Base-by-base conservation (phyloP, 2,888 invertebrate genomes). In the Tuta absoluta region DNA sequence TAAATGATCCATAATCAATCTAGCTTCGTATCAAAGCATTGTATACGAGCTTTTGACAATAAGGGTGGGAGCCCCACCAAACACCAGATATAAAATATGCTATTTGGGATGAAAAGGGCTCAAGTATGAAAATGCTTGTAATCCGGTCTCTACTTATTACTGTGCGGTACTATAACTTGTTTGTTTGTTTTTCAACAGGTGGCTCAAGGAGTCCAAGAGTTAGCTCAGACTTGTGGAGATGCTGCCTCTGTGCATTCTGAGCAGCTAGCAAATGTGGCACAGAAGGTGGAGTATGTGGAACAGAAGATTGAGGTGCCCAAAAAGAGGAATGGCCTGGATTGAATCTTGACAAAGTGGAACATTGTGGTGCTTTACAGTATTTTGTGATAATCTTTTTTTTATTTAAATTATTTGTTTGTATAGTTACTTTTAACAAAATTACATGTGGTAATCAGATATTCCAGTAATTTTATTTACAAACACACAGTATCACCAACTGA, bases 241-340 rank as follows among this genome's bases (percentile, higher is more conserved):
- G 91, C 89, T 5, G 91, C 90, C 14, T 78, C 84, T 0, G 77
- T 79, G 28, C 87, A 88, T 0, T 87, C 91, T 0, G 86, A 90
- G 67, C 80, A 87, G 63, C 69, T 91, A 8, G 84, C 88, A 4
- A 74, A 78, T 63, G 85, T 89, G 1, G 89, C 91, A 23, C 86
- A 84, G 61, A 87, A 86, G 69, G 87, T 91, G 17, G 89, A 90
- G 33, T 80, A 86, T 75, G 79, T 76, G 41, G 91, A 90, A 67
- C 80, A 84, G 28, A 7, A 61, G 51, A 89, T 87, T 67, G 66
- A 82, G 66, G 86, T 87, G 63, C 91, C 89, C 14, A 85, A 74
- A 66, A 80, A 90, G 71, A 79, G 91, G 68, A 91, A 91, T 78
- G 91, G 91, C 45, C 76, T 91, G 19, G 91, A 91, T 71, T 91